Base-by-base conservation (phyloP, 1,140 invertebrate species). In the Penaeus indicus region DNA sequence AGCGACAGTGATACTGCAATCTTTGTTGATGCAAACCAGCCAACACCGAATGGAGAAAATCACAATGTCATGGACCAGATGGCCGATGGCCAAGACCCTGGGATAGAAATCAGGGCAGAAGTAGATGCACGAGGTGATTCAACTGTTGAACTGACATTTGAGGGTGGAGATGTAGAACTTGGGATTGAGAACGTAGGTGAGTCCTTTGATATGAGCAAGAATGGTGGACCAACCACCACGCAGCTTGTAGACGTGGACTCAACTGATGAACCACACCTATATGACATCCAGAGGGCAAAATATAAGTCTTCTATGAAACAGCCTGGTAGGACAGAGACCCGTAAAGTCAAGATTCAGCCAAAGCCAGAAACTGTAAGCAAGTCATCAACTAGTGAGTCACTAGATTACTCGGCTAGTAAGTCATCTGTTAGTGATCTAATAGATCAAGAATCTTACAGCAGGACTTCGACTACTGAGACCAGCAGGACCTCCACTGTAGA, bases 1-100 rank as follows among this genome's bases (percentile, higher is more conserved):
- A 86, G 85, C 22, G 85, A 86, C 75, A 86, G 85, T 27, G 85
- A 86, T n/a, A 86, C 85, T 16, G 85, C 85, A 38, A 86, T 86
- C 21, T 86, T 86, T 54, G 72, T 86, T 21, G 85, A 86, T 42
- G 85, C 64, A 21, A 79, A 42, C n/a, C 85, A 86, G 25, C 77
- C 60, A 27, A 54, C 77, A 19, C 13, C 67, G 1, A 38, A 42
- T 54, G 78, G 79, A 18, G 78, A 79, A 13, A 62, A 86, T 25
- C 27, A 80, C 22, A 18, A n/a, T 21, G 62, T 54, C 38, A 25
- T 32, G 21, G 82, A 69, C 4, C 42, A 84, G 4, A 18, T 21
- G 8, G 60, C 18, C 21, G 19, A 3, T 60, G 13, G 61, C 47
- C 27, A 69, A 19, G 32, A 67, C 19, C n/a, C 27, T n/a, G 32